Evolutionary conservation across 2,113 vertebrate genomes (phyloP).

Genomic region (Malaclemys terrapin): DNA sequence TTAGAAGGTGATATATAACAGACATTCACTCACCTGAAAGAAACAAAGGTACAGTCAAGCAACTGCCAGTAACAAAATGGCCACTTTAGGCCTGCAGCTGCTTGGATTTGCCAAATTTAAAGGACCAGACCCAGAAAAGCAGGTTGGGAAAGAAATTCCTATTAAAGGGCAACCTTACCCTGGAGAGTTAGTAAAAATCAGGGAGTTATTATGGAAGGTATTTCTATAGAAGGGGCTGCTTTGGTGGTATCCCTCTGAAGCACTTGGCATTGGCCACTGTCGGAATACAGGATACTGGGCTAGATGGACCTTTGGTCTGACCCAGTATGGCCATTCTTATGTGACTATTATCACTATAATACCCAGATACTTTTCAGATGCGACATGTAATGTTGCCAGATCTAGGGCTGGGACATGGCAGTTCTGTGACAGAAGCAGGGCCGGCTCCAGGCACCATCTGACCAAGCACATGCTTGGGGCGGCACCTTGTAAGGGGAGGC

Average conservation of each 20-base stretch:
- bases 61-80: background rate
- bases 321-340: too few relatives aligned
- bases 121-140: background rate
- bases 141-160: background rate
- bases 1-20: background rate
- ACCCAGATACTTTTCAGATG: background rate
- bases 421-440: background rate
- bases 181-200: background rate
- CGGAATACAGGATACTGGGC: too few relatives aligned
- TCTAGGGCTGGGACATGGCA: background rate
- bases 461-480: too few relatives aligned
- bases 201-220: background rate
- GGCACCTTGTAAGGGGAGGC: too few relatives aligned
- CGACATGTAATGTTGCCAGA: background rate
- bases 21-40: background rate
- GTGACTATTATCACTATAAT: background rate
- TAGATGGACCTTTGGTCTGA: too few relatives aligned
- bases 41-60: background rate
- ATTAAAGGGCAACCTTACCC: background rate
- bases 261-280: too few relatives aligned
- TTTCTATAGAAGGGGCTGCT: background rate
- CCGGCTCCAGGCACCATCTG: too few relatives aligned
- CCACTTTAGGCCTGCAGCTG: background rate
- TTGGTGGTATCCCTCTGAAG: background rate
- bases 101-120: background rate